These are phyloP conservation scores for Parelbella ahira DNA, from an alignment of 2,888 invertebrate genomes.

Conservation along the genomic window DNA sequence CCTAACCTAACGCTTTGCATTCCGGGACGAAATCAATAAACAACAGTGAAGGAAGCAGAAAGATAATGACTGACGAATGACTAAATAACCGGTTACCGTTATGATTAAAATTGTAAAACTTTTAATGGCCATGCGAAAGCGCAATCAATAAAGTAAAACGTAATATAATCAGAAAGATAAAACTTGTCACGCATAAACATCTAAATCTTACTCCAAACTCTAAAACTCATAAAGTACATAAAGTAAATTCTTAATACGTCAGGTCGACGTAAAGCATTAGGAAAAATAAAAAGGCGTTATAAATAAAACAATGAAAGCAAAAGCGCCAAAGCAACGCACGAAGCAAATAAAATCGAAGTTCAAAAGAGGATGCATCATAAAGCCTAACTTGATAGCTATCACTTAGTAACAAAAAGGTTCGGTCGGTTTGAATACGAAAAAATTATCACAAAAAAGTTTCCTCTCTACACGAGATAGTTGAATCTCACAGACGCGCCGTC, in stretches of 20 bases:
- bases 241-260: too few relatives aligned
- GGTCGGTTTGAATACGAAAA: slow-evolving; percentile 10
- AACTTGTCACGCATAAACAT: too few relatives aligned
- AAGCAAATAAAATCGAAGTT: slow-evolving; percentile 10
- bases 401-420: slow-evolving; percentile 9
- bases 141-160: not conserved
- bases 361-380: slow-evolving; percentile 13
- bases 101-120: too few relatives aligned
- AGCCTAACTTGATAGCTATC: slow-evolving; percentile 18
- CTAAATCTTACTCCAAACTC: too few relatives aligned
- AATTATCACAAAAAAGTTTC: slow-evolving; percentile 12
- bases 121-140: too few relatives aligned
- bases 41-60: too few relatives aligned
- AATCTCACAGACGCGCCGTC: slow-evolving; percentile 9
- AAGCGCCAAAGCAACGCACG: slow-evolving; percentile 1
- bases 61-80: too few relatives aligned
- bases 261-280: too few relatives aligned
- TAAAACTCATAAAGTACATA: too few relatives aligned
- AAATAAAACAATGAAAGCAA: not conserved
- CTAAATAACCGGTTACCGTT: too few relatives aligned
- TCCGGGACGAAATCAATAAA: too few relatives aligned
- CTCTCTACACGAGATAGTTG: slow-evolving; percentile 2
- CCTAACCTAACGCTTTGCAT: too few relatives aligned
- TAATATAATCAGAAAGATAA: not conserved
- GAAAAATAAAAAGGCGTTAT: not conserved